Evolutionary conservation across 2,113 vertebrate genomes (phyloP).

Genomic region (Dipodomys ordii): DNA sequence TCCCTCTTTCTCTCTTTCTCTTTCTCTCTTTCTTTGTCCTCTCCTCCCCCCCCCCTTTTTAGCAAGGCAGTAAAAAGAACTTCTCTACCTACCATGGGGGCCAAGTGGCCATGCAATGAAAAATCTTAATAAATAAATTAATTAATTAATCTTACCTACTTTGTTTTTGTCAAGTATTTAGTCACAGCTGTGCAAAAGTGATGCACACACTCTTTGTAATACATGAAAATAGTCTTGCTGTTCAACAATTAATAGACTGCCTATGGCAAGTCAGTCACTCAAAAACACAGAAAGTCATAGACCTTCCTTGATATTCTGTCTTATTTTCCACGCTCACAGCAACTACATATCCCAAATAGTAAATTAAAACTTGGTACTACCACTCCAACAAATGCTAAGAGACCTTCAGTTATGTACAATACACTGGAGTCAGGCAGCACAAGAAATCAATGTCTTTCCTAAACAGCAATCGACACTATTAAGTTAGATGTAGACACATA

Average conservation of each 20-base stretch:
- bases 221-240: background rate
- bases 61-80: background rate
- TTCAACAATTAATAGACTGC: background rate
- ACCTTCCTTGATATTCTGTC: background rate
- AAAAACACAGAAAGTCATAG: background rate
- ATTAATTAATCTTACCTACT: background rate
- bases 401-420: background rate
- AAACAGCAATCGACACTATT: conserved; percentile 19
- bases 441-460: conserved; percentile 3
- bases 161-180: background rate
- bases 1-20: too few species aligned
- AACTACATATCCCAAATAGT: background rate
- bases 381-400: conserved; percentile 18
- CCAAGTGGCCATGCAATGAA: background rate
- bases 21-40: too few species aligned
- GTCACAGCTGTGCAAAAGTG: background rate
- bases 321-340: background rate
- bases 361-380: conserved; percentile 38
- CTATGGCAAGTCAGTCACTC: background rate
- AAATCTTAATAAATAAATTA: background rate
- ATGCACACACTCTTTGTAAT: background rate
- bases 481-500: conserved; percentile 43
- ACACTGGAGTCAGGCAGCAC: background rate
- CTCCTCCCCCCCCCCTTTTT: background rate
- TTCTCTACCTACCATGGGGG: background rate